Evolutionary conservation across 2,797 vertebrate species (phyloP).

Genomic region (Enteromius trimaculatus): DNA sequence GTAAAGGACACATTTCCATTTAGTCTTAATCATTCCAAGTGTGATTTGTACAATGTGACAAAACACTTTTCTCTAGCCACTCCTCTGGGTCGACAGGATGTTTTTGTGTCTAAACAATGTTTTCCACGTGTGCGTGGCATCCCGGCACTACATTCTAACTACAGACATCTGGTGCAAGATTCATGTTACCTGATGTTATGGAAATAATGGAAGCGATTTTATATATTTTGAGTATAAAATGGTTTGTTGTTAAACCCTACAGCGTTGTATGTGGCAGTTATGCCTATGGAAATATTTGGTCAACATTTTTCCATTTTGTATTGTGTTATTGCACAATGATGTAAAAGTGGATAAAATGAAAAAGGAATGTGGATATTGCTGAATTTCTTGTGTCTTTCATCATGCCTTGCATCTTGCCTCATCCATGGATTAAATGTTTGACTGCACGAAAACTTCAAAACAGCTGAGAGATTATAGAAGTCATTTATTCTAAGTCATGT

Average conservation of each 20-base stretch:
- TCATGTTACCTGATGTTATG: slow-evolving; percentile 7
- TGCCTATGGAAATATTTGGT: neutral
- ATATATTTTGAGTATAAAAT: neutral
- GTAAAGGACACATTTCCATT: neutral
- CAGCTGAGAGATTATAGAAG: neutral
- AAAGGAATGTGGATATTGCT: neutral
- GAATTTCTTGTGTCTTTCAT: neutral
- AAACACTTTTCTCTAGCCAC: neutral
- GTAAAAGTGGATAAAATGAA: neutral
- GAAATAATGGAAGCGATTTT: neutral
- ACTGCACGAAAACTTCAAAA: neutral
- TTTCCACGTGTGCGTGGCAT: slow-evolving; percentile 8
- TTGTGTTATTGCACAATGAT: slow-evolving; percentile 1
- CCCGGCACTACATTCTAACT: neutral
- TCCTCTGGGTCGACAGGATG: neutral
- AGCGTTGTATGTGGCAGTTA: neutral
- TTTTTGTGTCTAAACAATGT: slow-evolving; percentile 19
- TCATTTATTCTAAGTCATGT: neutral
- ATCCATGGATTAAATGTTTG: neutral
- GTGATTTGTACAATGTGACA: neutral
- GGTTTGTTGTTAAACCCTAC: slow-evolving; percentile 2
- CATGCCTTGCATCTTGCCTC: slow-evolving; percentile 2
- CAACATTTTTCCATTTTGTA: neutral
- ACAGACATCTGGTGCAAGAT: slow-evolving; percentile 18
- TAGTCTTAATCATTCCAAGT: neutral